Percentiles rank a stretch among this genome's conserved stretches.
Evolutionary conservation across 1,140 invertebrate species (phyloP).

Genomic region (Hycleus phaleratus): DNA sequence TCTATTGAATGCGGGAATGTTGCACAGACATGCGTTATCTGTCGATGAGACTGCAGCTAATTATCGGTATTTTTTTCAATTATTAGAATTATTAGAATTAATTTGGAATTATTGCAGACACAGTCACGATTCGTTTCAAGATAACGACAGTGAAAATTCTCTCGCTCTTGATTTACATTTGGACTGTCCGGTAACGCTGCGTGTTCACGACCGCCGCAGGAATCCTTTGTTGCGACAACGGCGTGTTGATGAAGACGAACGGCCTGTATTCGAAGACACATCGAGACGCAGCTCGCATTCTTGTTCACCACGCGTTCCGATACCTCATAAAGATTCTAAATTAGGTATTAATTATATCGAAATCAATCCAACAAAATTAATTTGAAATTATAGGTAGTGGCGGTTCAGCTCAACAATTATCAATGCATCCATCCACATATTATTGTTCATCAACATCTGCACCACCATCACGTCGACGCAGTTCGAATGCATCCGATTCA

Average conservation of each 20-base stretch:
- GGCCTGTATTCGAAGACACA: slow-evolving; percentile 12
- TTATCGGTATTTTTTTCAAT: slow-evolving; percentile 35
- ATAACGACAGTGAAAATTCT: slow-evolving; percentile 55
- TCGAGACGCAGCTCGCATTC: slow-evolving; percentile 32
- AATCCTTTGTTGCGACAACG: slow-evolving; percentile 68
- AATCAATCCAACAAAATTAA: not conserved
- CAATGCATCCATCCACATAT: slow-evolving; percentile 15
- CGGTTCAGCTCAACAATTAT: slow-evolving; percentile 29
- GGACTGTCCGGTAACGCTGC: slow-evolving; percentile 58
- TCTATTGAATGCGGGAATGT: slow-evolving; percentile 48
- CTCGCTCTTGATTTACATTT: slow-evolving; percentile 67
- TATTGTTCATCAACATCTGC: not conserved
- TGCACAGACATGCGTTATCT: slow-evolving; percentile 53
- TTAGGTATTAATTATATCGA: not conserved
- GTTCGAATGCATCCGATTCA: slow-evolving; percentile 40
- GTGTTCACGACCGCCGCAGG: slow-evolving; percentile 56
- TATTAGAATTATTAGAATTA: not conserved
- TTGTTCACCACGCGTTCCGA: slow-evolving; percentile 21
- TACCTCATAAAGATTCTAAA: slow-evolving; percentile 10
- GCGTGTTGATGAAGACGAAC: slow-evolving; percentile 59
- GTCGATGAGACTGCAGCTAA: slow-evolving; percentile 48
- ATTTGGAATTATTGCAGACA: slow-evolving; percentile 26
- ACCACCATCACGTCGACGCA: slow-evolving; percentile 22
- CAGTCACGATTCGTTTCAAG: slow-evolving; percentile 45
- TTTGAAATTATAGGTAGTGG: not conserved